Percentiles rank a stretch among this genome's conserved stretches.
These are phyloP conservation scores for Stictocephala bisonia DNA, from an alignment of 2,888 invertebrate genomes.

Conservation along the genomic window DNA sequence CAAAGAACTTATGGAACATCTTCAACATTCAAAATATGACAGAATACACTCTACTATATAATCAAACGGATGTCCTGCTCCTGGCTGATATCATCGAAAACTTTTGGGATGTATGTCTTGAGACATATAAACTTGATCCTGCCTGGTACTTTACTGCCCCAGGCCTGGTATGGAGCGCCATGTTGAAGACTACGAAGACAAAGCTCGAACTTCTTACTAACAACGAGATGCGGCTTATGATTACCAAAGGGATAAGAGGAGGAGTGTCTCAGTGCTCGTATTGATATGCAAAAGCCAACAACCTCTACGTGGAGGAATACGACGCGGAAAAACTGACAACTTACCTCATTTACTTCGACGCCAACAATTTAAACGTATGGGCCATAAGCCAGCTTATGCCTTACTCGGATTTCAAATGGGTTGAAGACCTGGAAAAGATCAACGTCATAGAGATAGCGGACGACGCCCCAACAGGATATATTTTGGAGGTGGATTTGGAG, in stretches of 20 bases:
- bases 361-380: neutral
- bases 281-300: conserved; percentile 30
- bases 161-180: conserved; percentile 26
- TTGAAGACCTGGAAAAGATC: too few relatives aligned
- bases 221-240: conserved; percentile 40
- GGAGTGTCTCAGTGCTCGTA: conserved; percentile 38
- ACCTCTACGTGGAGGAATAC: conserved; percentile 4
- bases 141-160: conserved; percentile 42
- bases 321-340: neutral
- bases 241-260: conserved; percentile 48
- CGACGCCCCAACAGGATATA: too few relatives aligned
- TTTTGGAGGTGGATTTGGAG: too few relatives aligned
- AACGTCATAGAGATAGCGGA: too few relatives aligned
- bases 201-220: conserved; percentile 47
- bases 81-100: conserved; percentile 49
- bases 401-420: too few relatives aligned
- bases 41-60: conserved; percentile 59
- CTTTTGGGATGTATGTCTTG: conserved; percentile 40
- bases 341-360: neutral
- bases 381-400: too few relatives aligned
- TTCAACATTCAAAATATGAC: conserved; percentile 60
- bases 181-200: conserved; percentile 40
- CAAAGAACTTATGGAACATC: conserved; percentile 60
- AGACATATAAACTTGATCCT: conserved; percentile 43
- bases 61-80: conserved; percentile 40